Evolutionary conservation across 1,140 invertebrate genomes (phyloP).

Genomic region (Saccostrea glomerata): DNA sequence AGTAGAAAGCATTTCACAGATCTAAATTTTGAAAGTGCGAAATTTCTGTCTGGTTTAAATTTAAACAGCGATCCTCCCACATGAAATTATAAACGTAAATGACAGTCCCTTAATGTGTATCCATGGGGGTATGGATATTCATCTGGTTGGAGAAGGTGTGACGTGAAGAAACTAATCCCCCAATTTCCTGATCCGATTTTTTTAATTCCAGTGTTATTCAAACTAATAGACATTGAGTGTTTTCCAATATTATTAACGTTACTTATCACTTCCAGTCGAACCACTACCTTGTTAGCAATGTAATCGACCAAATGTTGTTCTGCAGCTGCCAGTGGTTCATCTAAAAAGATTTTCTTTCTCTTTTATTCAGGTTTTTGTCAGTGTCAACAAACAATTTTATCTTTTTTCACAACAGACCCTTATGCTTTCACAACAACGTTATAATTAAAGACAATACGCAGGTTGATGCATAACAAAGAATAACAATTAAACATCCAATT

Average conservation of each 20-base stretch:
- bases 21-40: conserved; percentile 46
- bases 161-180: conserved; percentile 61
- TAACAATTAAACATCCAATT: too few species aligned
- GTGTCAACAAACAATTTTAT: background rate
- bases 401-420: too few species aligned
- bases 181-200: conserved; percentile 60
- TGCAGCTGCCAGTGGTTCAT: conserved; percentile 4
- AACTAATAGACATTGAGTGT: conserved; percentile 47
- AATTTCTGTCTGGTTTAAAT: background rate
- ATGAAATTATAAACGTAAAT: conserved; percentile 64
- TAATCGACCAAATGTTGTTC: conserved; percentile 66
- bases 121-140: conserved; percentile 50
- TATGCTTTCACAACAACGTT: too few species aligned
- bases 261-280: conserved; percentile 63
- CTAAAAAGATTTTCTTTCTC: background rate
- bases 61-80: conserved; percentile 67
- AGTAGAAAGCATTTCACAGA: conserved; percentile 48
- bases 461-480: too few species aligned
- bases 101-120: conserved; percentile 43
- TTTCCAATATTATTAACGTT: conserved; percentile 54
- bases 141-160: conserved; percentile 60
- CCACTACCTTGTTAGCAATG: conserved; percentile 57
- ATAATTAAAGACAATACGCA: too few species aligned
- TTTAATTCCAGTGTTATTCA: conserved; percentile 61
- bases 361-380: background rate